phyloP scores from a whole-genome alignment of 2,797 vertebrate species.

The Sorex maritimensis region DNA sequence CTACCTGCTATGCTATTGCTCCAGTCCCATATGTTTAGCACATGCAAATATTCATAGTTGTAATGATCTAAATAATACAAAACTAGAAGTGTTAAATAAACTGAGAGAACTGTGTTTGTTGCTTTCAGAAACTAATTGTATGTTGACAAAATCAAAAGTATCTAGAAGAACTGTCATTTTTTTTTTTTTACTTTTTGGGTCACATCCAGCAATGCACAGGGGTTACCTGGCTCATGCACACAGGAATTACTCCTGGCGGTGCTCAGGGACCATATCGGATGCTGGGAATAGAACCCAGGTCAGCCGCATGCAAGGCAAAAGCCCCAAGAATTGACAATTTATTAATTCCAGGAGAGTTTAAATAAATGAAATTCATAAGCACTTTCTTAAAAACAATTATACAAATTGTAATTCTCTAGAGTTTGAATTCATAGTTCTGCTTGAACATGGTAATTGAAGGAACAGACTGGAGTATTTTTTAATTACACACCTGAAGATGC shows the following conservation, averaged over 20 bases:
- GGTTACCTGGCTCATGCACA: too few species aligned
- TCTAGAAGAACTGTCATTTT: background rate
- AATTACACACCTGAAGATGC: background rate
- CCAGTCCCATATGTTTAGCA: background rate
- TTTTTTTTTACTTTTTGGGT: too few species aligned
- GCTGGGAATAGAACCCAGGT: too few species aligned
- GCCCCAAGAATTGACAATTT: background rate
- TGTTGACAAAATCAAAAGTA: background rate
- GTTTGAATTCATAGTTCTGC: background rate
- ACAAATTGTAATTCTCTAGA: background rate
- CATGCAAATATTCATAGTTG: background rate
- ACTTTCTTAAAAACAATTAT: background rate
- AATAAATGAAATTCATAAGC: background rate
- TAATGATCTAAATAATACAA: background rate
- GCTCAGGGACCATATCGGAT: too few species aligned
- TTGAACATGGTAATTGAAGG: background rate
- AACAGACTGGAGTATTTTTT: background rate
- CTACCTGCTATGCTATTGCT: too few species aligned
- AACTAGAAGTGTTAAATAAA: background rate
- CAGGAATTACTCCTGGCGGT: too few species aligned
- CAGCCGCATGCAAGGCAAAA: too few species aligned
- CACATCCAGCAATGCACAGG: too few species aligned
- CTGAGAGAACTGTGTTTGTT: background rate
- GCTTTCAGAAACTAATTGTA: background rate
- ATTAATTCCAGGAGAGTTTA: background rate